Conservation (phyloP, 2,113 vertebrate species). For the Asarcornis scutulata region DNA sequence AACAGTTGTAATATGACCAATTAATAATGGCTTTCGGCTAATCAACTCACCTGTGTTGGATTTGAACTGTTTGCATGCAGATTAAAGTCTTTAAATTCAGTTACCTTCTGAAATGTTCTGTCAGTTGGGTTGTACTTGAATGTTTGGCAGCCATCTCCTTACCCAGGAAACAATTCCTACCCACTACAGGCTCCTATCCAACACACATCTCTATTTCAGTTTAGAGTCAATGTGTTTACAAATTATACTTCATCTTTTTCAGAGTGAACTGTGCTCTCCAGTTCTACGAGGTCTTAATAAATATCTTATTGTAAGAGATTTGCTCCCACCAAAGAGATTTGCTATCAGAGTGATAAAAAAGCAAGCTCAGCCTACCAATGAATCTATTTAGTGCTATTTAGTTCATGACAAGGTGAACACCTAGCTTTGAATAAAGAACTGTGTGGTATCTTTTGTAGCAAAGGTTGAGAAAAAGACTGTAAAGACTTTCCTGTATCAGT, state of each 20-base stretch:
- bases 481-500: background rate
- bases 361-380: background rate
- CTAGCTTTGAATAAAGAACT: background rate
- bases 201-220: background rate
- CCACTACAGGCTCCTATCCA: background rate
- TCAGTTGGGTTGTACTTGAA: background rate
- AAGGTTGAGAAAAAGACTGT: background rate
- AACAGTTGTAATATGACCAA: background rate
- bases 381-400: background rate
- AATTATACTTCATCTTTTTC: background rate
- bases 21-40: background rate
- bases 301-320: background rate
- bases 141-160: background rate
- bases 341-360: background rate
- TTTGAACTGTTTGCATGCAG: constrained; percentile 1
- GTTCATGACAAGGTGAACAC: background rate
- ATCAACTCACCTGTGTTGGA: constrained; percentile 14
- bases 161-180: background rate
- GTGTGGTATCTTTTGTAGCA: background rate
- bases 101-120: background rate
- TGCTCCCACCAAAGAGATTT: background rate
- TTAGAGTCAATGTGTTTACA: background rate
- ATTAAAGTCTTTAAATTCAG: constrained; percentile 3
- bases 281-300: background rate
- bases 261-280: background rate